Evolutionary conservation across 2,888 invertebrate species (phyloP).

Genomic region (Drosophila testacea): DNA sequence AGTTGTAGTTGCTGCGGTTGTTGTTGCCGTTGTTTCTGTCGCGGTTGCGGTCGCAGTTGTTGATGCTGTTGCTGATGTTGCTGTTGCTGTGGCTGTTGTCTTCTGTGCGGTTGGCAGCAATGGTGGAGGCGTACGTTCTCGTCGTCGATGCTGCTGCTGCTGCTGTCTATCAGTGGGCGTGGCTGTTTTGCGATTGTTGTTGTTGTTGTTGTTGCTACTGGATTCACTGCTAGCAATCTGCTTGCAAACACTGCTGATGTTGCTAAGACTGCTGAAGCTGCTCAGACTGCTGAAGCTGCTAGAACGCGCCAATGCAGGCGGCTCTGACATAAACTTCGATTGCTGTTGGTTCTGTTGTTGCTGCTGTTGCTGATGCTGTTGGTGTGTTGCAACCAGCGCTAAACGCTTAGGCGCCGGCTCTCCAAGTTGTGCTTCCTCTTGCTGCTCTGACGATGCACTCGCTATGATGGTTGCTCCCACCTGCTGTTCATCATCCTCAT

Average conservation of each 20-base stretch:
- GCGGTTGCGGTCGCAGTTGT: constrained; percentile 41
- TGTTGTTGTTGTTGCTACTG: constrained; percentile 54
- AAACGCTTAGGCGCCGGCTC: constrained; percentile 66
- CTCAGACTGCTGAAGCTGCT: constrained; percentile 65
- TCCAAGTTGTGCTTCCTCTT: constrained; percentile 24
- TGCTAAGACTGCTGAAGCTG: constrained; percentile 61
- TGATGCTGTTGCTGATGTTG: constrained; percentile 15
- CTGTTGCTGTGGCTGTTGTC: constrained; percentile 15
- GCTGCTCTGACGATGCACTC: constrained; percentile 48
- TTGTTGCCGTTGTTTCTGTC: constrained; percentile 37
- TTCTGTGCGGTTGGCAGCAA: constrained; percentile 57
- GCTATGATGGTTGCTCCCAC: constrained; percentile 55
- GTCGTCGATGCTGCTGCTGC: constrained; percentile 36
- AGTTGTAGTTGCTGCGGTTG: constrained; percentile 51
- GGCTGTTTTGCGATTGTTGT: constrained; percentile 44
- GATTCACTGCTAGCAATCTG: constrained; percentile 23
- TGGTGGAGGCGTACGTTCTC: constrained; percentile 65
- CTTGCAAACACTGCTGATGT: constrained; percentile 56
- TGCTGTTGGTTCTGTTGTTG: constrained; percentile 48
- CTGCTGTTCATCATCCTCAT: constrained; percentile 19
- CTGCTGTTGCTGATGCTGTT: constrained; percentile 38
- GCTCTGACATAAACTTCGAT: constrained; percentile 64
- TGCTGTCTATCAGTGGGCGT: constrained; percentile 48
- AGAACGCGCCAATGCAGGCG: constrained; percentile 71
- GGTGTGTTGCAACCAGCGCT: constrained; percentile 45